A percentile compares a stretch with the other conserved stretches of the same genome.
phyloP scores from a whole-genome alignment of 92 coral and sea anemone species.

The Zoanthus solanderi region DNA sequence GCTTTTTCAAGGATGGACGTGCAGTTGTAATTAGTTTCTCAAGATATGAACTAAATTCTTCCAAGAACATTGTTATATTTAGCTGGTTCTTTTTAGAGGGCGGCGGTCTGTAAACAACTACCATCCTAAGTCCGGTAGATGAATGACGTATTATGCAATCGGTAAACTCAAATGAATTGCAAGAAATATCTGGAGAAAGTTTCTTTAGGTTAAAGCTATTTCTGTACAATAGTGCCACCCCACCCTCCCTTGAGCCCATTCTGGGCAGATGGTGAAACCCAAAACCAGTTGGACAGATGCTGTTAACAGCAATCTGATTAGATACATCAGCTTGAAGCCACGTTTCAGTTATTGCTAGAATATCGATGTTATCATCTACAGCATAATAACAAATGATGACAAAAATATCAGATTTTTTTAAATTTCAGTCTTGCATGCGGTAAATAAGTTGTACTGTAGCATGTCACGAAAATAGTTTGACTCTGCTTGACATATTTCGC shows the following conservation, averaged over 20 bases:
- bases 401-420: no score
- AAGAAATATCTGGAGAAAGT: not conserved
- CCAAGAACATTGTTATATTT: not conserved
- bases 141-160: slow-evolving; percentile 35
- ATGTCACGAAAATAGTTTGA: no score
- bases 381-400: no score
- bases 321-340: not conserved
- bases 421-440: no score
- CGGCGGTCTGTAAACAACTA: slow-evolving; percentile 23
- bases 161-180: slow-evolving; percentile 30
- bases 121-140: slow-evolving; percentile 2
- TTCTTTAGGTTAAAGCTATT: slow-evolving; percentile 34
- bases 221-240: slow-evolving; percentile 24
- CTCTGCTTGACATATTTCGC: no score
- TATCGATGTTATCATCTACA: slow-evolving; percentile 10
- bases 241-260: slow-evolving; percentile 19
- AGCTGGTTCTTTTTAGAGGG: slow-evolving; percentile 8
- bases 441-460: no score
- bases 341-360: slow-evolving; percentile 10
- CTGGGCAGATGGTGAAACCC: not conserved
- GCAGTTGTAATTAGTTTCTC: slow-evolving; percentile 10
- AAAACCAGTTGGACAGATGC: not conserved
- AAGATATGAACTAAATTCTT: slow-evolving; percentile 18
- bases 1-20: slow-evolving; percentile 11
- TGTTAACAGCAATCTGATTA: not conserved